phyloP scores from a whole-genome alignment of 2,797 vertebrate species.

The Ciconia nigra region DNA sequence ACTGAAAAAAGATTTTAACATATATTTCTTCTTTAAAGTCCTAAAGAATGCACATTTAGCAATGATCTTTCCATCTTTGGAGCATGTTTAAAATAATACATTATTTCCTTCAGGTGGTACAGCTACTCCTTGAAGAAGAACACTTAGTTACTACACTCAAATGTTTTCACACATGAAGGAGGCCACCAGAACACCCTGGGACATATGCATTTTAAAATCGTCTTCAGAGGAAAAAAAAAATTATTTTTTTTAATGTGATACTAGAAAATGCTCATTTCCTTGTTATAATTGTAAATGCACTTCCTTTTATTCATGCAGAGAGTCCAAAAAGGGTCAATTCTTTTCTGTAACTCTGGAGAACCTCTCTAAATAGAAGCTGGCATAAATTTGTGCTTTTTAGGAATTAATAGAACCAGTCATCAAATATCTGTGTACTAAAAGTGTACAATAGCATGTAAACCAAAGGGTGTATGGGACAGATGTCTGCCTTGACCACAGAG shows the following conservation, averaged over 20 bases:
- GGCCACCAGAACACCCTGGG: not conserved
- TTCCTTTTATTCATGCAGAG: not conserved
- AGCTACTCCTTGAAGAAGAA: not conserved
- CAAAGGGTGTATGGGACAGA: rapidly evolving
- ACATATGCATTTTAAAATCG: not conserved
- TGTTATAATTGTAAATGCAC: not conserved
- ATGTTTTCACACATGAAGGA: not conserved
- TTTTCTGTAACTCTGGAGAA: not conserved
- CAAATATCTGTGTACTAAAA: not conserved
- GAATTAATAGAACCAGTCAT: not conserved
- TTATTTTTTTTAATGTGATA: not conserved
- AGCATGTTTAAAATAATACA: not conserved
- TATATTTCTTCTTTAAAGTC: not conserved
- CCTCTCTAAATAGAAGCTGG: not conserved
- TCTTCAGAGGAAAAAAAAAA: not conserved
- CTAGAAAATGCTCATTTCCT: not conserved
- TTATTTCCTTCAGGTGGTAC: not conserved
- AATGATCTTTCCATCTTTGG: not conserved
- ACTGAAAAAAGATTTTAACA: not conserved
- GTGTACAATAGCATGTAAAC: rapidly evolving
- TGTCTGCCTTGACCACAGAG: not conserved
- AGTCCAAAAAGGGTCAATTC: not conserved
- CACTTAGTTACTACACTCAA: not conserved
- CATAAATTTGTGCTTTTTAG: not conserved
- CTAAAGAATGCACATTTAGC: not conserved